These are phyloP conservation scores for Plagodis pulveraria DNA, from an alignment of 2,888 invertebrate genomes.

Conservation along the genomic window DNA sequence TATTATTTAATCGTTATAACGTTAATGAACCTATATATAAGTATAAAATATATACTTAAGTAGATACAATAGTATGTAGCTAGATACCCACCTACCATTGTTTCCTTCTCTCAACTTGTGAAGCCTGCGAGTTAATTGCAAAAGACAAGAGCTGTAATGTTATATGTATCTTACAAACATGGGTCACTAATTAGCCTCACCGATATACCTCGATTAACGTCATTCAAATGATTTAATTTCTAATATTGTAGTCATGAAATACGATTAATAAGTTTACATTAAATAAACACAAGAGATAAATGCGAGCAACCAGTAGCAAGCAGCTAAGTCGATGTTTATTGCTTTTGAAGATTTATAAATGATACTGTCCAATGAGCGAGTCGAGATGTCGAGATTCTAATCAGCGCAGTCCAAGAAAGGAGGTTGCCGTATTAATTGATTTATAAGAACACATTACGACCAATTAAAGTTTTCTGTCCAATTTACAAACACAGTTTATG, in stretches of 20 bases:
- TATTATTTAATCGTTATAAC: no score
- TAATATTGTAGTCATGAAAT: conserved; percentile 29
- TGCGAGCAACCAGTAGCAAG: conserved; percentile 34
- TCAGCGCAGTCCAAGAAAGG: conserved; percentile 61
- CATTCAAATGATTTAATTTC: conserved; percentile 27
- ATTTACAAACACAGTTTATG: conserved; percentile 56
- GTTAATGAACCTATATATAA: no score
- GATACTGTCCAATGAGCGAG: conserved; percentile 50
- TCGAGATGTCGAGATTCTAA: conserved; percentile 52
- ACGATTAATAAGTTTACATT: conserved; percentile 35
- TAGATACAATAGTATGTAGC: no score
- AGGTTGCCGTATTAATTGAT: conserved; percentile 67
- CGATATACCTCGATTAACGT: conserved; percentile 21
- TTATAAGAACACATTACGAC: conserved; percentile 67
- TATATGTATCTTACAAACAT: conserved; percentile 9
- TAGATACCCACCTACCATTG: no score
- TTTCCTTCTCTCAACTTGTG: no score
- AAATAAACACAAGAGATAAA: conserved; percentile 40
- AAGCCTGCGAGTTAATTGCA: not conserved
- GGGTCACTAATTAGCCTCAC: conserved; percentile 22
- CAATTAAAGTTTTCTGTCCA: conserved; percentile 70
- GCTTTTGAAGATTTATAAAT: conserved; percentile 55
- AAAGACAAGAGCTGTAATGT: conserved; percentile 7
- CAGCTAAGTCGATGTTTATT: conserved; percentile 43
- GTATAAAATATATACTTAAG: no score